Evolutionary conservation across 2,113 vertebrate genomes (phyloP).

Genomic region (Oplegnathus fasciatus): DNA sequence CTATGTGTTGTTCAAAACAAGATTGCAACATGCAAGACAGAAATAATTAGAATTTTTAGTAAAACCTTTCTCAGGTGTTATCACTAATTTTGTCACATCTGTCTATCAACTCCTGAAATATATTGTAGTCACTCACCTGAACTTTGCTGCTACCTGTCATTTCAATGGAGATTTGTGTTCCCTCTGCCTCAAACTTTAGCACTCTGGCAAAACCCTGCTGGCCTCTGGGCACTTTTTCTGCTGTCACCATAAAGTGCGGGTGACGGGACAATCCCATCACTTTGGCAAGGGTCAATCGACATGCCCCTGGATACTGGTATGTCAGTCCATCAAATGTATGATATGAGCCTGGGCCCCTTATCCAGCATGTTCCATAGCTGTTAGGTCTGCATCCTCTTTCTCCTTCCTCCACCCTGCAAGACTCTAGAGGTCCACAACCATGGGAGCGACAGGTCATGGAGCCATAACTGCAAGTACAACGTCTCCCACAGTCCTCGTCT

Average conservation of each 20-base stretch:
- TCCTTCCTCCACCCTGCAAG: conserved; percentile 52
- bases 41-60: too few relatives aligned
- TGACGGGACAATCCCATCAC: conserved; percentile 49
- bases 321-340: conserved; percentile 71
- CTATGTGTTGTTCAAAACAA: too few relatives aligned
- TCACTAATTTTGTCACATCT: background rate
- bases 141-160: conserved; percentile 48
- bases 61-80: background rate
- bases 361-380: conserved; percentile 65
- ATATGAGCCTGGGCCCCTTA: conserved; percentile 69
- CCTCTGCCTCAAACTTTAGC: conserved; percentile 63
- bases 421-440: conserved; percentile 52
- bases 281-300: conserved; percentile 66
- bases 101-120: background rate
- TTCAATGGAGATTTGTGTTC: conserved; percentile 55
- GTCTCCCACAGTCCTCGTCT: conserved; percentile 62
- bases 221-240: conserved; percentile 67
- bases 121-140: conserved; percentile 36
- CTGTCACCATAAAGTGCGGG: conserved; percentile 55
- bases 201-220: conserved; percentile 42
- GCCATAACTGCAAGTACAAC: conserved; percentile 65
- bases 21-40: too few relatives aligned
- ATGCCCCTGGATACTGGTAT: conserved; percentile 76
- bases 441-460: conserved; percentile 67
- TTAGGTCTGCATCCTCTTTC: conserved; percentile 67